phyloP scores from a whole-genome alignment of 2,797 vertebrate species.

The Paedocypris micromegethes region DNA sequence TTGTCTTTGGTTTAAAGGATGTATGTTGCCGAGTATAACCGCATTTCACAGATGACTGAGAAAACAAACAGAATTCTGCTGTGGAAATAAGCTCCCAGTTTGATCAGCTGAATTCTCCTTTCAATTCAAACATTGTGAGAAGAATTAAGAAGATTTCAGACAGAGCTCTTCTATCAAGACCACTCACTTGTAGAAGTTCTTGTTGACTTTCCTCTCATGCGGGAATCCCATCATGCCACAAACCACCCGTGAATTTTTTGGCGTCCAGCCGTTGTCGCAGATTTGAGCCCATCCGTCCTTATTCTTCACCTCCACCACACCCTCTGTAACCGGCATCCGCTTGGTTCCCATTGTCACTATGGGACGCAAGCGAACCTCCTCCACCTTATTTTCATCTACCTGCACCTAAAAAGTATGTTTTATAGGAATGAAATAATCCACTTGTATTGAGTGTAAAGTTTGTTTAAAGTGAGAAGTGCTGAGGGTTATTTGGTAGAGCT shows the following conservation, averaged over 20 bases:
- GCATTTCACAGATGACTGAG: constrained; percentile 54
- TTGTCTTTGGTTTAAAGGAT: constrained; percentile 34
- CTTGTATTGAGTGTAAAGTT: neutral
- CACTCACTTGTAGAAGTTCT: constrained; percentile 91
- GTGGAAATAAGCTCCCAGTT: constrained; percentile 51
- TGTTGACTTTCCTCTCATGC: constrained; percentile 84
- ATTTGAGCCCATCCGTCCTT: constrained; percentile 83
- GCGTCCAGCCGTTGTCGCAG: constrained; percentile 83
- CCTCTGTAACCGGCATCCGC: constrained; percentile 78
- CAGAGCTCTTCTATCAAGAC: neutral
- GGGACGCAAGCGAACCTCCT: constrained; percentile 82
- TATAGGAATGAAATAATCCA: neutral
- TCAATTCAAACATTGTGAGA: constrained; percentile 26
- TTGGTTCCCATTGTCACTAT: constrained; percentile 65
- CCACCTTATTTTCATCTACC: constrained; percentile 78
- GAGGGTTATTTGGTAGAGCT: no score
- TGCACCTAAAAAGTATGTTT: constrained; percentile 56
- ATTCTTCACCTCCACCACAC: constrained; percentile 85
- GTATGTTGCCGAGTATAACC: constrained; percentile 29
- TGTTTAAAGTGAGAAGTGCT: no score
- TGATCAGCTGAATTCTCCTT: no score
- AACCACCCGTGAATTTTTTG: constrained; percentile 82
- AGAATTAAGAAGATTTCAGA: neutral
- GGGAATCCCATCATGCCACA: constrained; percentile 97
- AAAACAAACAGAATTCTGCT: constrained; percentile 55